Evolutionary conservation across 2,888 invertebrate species (phyloP).

Genomic region (Yponomeuta plumbellus): DNA sequence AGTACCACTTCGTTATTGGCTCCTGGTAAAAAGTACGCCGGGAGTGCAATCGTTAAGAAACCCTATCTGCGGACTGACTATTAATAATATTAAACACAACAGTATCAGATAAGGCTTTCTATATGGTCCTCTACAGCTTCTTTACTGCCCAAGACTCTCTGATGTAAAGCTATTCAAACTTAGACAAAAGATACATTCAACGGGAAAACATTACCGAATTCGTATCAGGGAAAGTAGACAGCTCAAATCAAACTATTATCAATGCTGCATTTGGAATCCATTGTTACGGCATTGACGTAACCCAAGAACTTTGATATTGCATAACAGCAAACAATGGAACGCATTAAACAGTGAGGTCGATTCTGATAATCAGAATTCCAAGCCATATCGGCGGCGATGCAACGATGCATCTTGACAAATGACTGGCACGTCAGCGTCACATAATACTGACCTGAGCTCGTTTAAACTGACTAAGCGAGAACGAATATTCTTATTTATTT

Average conservation of each 20-base stretch:
- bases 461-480: not conserved
- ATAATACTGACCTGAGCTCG: slow-evolving; percentile 23
- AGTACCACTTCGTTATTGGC: slow-evolving; percentile 67
- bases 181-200: not conserved
- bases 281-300: slow-evolving; percentile 10
- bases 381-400: slow-evolving; percentile 7
- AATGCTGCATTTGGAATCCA: not conserved
- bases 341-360: slow-evolving; percentile 13
- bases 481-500: no score
- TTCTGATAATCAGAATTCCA: slow-evolving; percentile 14
- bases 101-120: slow-evolving; percentile 50
- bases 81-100: slow-evolving; percentile 61
- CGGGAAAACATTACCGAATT: not conserved
- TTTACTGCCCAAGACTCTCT: not conserved
- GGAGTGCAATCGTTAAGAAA: slow-evolving; percentile 54
- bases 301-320: not conserved
- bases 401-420: slow-evolving; percentile 50
- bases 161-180: not conserved
- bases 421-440: slow-evolving; percentile 57
- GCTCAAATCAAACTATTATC: not conserved
- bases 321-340: slow-evolving; percentile 12
- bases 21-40: slow-evolving; percentile 55
- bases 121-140: slow-evolving; percentile 6
- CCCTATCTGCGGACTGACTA: slow-evolving; percentile 56
- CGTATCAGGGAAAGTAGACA: not conserved